Base-by-base conservation (phyloP, 2,888 invertebrate genomes). In the Petrolisthes cinctipes region DNA sequence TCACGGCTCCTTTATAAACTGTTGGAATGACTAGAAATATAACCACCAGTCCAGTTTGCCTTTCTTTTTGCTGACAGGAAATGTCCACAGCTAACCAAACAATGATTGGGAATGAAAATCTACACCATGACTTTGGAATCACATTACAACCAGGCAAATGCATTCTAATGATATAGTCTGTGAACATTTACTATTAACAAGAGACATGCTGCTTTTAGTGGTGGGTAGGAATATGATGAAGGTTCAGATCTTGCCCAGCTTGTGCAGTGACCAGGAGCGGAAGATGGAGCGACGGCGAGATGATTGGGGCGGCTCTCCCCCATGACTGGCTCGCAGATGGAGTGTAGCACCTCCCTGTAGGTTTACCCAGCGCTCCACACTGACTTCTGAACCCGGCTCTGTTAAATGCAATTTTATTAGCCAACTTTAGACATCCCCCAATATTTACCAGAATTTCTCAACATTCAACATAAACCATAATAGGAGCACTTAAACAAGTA, bases 251-350 rank as follows among this genome's bases (percentile, higher is more conserved):
- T 93, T 93, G 23, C 93, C 93, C 90, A 93, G 93, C 51, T 92
- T 91, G 91, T 93, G 93, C 14, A 93, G 93, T 0, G 93, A 93
- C 93, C 93, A 93, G 83, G 93, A 93, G 86, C 93, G 92, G 85
- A 93, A 93, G 23, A 93, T 91, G 88, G 92, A 93, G 80, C 93
- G 92, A 11, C 92, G 90, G 14, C 92, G 73, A 51, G 89, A 76
- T n/a, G 82, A 92, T 81, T 92, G 92, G 88, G 93, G 93, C 11
- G 92, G 89, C 89, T 93, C 92, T 53, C 91, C 92, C 53, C 93
- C 93, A 84, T 93, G 93, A 17, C 92, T 92, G 20, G 93, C 92
- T 91, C 92, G 92, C 83, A 93, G 92, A 91, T 93, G 93, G 9
- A 93, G 91, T 0, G 93, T 93, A 4, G 93, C 93, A 11, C 93